Evolutionary conservation across 2,113 vertebrate genomes (phyloP), one percentile per base, ranked within the genome.

Genomic region (Perognathus longimembris): DNA sequence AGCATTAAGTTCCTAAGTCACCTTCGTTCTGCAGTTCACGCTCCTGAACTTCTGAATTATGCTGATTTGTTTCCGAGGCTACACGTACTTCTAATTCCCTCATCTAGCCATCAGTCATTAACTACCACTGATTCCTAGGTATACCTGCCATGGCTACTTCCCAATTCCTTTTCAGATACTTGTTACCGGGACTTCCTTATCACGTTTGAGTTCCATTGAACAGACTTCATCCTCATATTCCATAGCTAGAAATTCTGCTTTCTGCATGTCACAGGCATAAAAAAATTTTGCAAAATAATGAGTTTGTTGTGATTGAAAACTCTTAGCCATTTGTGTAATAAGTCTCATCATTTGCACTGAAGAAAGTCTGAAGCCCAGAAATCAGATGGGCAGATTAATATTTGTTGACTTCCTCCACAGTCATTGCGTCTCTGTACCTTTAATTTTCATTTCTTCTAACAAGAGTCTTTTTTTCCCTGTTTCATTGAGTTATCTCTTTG

Each of bases 381-480:
- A 84, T 90, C 36, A 90, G 38, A 63, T 0, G 7, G 3, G 7
- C 12, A 54, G 17, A 77, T 76, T 91, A 59, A 63, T 70, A 93
- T 82, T 57, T 88, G 30, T 73, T 28, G 21, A 79, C 40, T 40
- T 0, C 75, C 36, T 90, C 5, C 17, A 40, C 80, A 40, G 21
- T 80, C 40, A 78, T 78, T 28, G 38, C 14, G 76, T 40, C 1
- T 12, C 12, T 87, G 28, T 76, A 85, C 14, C 7, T 78, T 67
- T 92, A 95, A 63, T 40, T 59, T 78, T 90, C 2, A 34, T 59
- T 82, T 84, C 45, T 34, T 86, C 24, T 40, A 80, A 84, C 0
- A 77, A 93, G 34, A 90, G 11, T 0, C 14, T 74, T 83, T 90
- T 40, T 11, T 67, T 90, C 50, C 38, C 30, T n/a, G 21, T 84